phyloP scores from a whole-genome alignment of 2,888 invertebrate species.

The Machimus rusticus region DNA sequence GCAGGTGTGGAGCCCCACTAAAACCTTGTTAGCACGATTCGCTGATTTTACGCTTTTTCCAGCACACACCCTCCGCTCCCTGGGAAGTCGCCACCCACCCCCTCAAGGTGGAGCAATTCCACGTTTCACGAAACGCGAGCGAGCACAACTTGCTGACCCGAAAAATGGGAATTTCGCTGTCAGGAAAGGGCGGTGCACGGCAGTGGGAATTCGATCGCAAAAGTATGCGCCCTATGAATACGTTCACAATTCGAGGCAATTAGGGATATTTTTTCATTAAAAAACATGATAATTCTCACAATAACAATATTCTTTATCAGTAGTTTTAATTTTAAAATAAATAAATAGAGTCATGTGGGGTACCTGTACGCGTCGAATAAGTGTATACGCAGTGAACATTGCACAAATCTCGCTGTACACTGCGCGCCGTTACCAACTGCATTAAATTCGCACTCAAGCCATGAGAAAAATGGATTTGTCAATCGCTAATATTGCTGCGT shows the following conservation, averaged over 20 bases:
- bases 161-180: not conserved
- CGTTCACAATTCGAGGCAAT: not conserved
- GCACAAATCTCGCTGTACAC: too few species aligned
- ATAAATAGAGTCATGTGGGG: too few species aligned
- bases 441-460: too few species aligned
- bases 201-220: not conserved
- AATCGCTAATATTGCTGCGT: too few species aligned
- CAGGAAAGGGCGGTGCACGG: not conserved
- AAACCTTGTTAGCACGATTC: constrained; percentile 20
- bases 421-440: too few species aligned
- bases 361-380: too few species aligned
- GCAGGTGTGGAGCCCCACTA: constrained; percentile 15
- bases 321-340: not conserved
- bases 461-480: too few species aligned
- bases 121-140: not conserved
- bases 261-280: not conserved
- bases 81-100: not conserved
- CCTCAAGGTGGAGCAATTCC: not conserved
- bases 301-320: too few species aligned
- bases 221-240: not conserved
- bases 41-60: constrained; percentile 22
- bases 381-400: too few species aligned
- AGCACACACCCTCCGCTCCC: not conserved
- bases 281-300: not conserved
- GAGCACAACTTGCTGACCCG: not conserved